A percentile compares a stretch with the other conserved stretches of the same genome.
Conservation (phyloP, 2,113 vertebrate genomes). For the Verasper variegatus region DNA sequence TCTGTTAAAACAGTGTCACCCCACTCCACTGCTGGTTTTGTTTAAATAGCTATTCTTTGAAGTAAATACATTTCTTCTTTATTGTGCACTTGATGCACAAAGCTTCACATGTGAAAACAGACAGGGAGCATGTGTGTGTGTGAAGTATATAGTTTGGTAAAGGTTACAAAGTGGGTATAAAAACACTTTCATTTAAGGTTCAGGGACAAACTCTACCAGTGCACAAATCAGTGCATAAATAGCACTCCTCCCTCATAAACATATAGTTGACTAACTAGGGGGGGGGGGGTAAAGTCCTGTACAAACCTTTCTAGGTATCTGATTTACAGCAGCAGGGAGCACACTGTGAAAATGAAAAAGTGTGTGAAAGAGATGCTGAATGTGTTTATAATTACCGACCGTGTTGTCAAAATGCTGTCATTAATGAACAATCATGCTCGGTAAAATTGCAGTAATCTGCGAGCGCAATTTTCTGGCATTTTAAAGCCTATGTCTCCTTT, state of each 20-base stretch:
- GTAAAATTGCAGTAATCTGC: conserved; percentile 38
- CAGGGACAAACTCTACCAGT: conserved; percentile 23
- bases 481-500: conserved; percentile 16
- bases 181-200: conserved; percentile 25
- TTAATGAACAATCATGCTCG: conserved; percentile 44
- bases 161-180: background rate
- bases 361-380: conserved; percentile 43
- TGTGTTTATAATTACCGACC: conserved; percentile 60
- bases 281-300: conserved; percentile 7
- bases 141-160: conserved; percentile 33
- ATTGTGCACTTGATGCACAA: conserved; percentile 21
- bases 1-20: conserved; percentile 45
- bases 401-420: conserved; percentile 45
- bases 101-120: conserved; percentile 16
- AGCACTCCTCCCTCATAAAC: conserved; percentile 15
- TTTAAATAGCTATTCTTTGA: conserved; percentile 45
- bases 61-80: conserved; percentile 34
- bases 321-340: conserved; percentile 44
- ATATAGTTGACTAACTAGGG: conserved; percentile 45
- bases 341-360: conserved; percentile 11
- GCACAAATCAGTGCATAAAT: conserved; percentile 1
- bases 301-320: conserved; percentile 50
- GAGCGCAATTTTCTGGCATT: conserved; percentile 12
- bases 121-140: conserved; percentile 19
- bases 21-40: conserved; percentile 36